A percentile compares a stretch with the other conserved stretches of the same genome.
phyloP scores from a whole-genome alignment of 2,888 invertebrate species.

The Andrena chrysosceles region DNA sequence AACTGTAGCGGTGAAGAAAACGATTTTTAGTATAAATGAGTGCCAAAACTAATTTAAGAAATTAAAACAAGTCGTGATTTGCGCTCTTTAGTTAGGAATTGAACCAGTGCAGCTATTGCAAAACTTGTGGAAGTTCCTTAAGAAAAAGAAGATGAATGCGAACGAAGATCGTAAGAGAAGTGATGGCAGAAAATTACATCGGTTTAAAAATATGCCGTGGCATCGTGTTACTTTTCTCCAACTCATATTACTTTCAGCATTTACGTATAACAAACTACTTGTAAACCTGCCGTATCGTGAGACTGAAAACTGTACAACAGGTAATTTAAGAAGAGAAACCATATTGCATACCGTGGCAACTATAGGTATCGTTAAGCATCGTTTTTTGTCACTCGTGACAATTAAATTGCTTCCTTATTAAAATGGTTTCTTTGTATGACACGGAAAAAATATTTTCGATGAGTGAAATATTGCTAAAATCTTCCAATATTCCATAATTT shows the following conservation, averaged over 20 bases:
- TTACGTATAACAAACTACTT: conserved; percentile 60
- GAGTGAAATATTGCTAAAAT: too few species aligned
- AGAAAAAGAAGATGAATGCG: neutral
- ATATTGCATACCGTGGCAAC: conserved; percentile 57
- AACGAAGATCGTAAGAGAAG: neutral
- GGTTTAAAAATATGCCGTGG: conserved; percentile 38
- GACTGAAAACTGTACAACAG: conserved; percentile 52
- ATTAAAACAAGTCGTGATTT: neutral
- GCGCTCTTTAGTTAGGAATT: too few species aligned
- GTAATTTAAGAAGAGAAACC: conserved; percentile 69
- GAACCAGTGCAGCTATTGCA: too few species aligned
- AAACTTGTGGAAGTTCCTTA: neutral
- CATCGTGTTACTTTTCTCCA: conserved; percentile 50
- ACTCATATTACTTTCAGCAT: conserved; percentile 60
- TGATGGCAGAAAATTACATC: conserved; percentile 10
- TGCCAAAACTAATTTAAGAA: too few species aligned
- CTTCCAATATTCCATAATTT: too few species aligned
- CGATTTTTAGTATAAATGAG: too few species aligned
- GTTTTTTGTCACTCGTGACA: conserved; percentile 26
- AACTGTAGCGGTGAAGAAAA: too few species aligned
- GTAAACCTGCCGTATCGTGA: conserved; percentile 61
- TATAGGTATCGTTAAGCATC: conserved; percentile 25
- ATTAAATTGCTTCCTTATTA: conserved; percentile 9
- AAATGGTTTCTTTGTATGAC: neutral
- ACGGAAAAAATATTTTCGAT: too few species aligned